phyloP scores from a whole-genome alignment of 2,888 invertebrate genomes.

The Drosophila borborema region DNA sequence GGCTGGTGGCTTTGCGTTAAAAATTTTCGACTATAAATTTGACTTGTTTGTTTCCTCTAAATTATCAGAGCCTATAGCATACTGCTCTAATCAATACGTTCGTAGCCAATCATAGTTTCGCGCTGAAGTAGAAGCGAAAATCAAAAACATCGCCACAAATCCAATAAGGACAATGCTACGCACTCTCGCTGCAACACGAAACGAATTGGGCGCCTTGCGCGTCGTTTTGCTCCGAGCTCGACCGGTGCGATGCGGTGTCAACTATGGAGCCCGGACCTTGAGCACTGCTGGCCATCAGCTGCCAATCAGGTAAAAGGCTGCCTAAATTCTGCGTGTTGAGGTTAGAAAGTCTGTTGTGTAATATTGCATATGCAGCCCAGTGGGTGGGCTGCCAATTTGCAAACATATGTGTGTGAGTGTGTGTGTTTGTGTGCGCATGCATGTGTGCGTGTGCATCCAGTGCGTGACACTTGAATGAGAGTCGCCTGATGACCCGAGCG shows the following conservation, averaged over 20 bases:
- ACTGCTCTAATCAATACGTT: neutral
- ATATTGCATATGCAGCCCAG: constrained; percentile 75
- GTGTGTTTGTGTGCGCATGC: constrained; percentile 3
- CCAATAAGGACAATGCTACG: constrained; percentile 88
- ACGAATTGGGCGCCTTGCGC: constrained; percentile 87
- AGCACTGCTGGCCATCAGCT: constrained; percentile 64
- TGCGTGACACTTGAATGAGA: constrained; percentile 45
- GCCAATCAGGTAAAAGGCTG: constrained; percentile 73
- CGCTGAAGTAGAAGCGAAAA: neutral
- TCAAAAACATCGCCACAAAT: constrained; percentile 18
- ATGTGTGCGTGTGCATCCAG: constrained; percentile 22
- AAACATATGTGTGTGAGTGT: constrained; percentile 9
- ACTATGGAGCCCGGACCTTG: constrained; percentile 77
- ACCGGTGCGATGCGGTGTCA: constrained; percentile 79
- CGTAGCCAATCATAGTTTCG: neutral
- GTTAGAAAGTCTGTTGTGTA: constrained; percentile 85
- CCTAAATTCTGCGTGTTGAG: constrained; percentile 68
- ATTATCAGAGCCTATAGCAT: constrained; percentile 38
- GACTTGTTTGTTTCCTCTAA: constrained; percentile 40
- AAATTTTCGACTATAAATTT: constrained; percentile 51
- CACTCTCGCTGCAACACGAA: constrained; percentile 89
- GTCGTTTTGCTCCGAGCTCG: constrained; percentile 87
- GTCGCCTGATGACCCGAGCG: constrained; percentile 61
- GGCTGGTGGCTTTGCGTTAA: constrained; percentile 53
- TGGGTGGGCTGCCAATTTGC: constrained; percentile 21